Evolutionary conservation across 2,113 vertebrate species (phyloP).

Genomic region (Sinocyclocheilus maitianheensis): DNA sequence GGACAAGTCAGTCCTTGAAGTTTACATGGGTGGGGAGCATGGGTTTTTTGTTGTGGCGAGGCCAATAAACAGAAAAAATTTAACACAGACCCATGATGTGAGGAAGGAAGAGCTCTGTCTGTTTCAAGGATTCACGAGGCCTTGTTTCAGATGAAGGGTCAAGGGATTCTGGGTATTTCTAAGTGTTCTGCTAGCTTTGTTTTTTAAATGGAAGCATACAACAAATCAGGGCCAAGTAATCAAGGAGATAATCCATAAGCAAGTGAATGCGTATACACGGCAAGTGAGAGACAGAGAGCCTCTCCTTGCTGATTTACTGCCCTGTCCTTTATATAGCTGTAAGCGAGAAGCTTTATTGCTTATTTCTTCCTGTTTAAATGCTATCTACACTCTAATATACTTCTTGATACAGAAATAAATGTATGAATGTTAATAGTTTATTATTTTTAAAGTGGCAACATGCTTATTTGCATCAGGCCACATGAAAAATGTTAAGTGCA

Average conservation of each 20-base stretch:
- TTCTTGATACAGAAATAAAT: neutral
- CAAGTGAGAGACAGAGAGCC: constrained; percentile 10
- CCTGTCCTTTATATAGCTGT: constrained; percentile 24
- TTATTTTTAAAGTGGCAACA: neutral
- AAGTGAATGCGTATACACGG: constrained; percentile 36
- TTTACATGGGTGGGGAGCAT: constrained; percentile 2
- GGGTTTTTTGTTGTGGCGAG: neutral
- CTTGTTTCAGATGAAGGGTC: constrained; percentile 1
- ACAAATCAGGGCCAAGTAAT: constrained; percentile 52
- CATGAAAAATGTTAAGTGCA: neutral
- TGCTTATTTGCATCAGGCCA: neutral
- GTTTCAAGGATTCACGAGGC: constrained; percentile 8
- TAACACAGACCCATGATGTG: neutral
- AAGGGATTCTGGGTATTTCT: neutral
- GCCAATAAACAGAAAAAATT: neutral
- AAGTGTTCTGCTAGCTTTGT: constrained; percentile 15
- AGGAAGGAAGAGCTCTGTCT: neutral
- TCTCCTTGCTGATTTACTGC: constrained; percentile 39
- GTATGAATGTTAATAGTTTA: neutral
- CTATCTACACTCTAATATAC: neutral
- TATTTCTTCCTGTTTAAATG: constrained; percentile 24
- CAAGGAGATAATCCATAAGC: constrained; percentile 59
- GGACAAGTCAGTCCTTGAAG: constrained; percentile 11
- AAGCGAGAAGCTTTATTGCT: constrained; percentile 26
- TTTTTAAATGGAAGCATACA: constrained; percentile 47